Base-by-base conservation (phyloP, 1,140 invertebrate species). In the Dysdera silvatica region DNA sequence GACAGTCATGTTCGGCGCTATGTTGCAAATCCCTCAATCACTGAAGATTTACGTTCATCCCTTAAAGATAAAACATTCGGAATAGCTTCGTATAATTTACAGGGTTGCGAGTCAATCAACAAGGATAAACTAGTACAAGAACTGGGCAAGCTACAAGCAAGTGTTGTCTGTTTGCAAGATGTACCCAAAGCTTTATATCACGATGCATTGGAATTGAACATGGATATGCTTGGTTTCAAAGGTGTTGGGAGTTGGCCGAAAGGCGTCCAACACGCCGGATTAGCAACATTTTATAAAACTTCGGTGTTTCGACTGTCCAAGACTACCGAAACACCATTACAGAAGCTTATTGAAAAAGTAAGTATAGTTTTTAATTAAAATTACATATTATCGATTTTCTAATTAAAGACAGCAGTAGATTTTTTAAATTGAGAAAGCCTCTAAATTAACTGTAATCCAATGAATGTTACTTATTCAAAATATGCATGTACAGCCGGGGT, bases 41-140 rank as follows among this genome's bases (percentile, higher is more conserved):
- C 24, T 29, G 55, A 63, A 23, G 29, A 18, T 35, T 16, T 54
- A 14, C 20, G 24, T 29, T 48, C 53, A 10, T 53, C 53, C 24
- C n/a, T 60, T 16, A 51, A 57, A 51, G 31, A 48, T 41, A 26
- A 59, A 24, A 54, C 20, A 12, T 67, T 67, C 59, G 49, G 53
- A 12, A 51, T 64, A 48, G 54, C 55, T 14, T 64, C 66, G 6
- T 67, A 58, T 24, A 67, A 67, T 35, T 64, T 67, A 28, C 32
- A 55, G n/a, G 52, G 29, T 32, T 31, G 43, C 0, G 20, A 28
- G 28, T 53, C 47, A 0, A 16, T 53, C 3, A 49, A 66, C 31
- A 60, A 67, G 24, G 66, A 67, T 8, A 67, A 67, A 40, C 48
- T 67, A 24, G 24, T 64, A 7, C 40, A 58, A 40, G 66, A 67